These are phyloP conservation scores for Cancer borealis DNA, from an alignment of 2,888 invertebrate genomes.

Conservation along the genomic window DNA sequence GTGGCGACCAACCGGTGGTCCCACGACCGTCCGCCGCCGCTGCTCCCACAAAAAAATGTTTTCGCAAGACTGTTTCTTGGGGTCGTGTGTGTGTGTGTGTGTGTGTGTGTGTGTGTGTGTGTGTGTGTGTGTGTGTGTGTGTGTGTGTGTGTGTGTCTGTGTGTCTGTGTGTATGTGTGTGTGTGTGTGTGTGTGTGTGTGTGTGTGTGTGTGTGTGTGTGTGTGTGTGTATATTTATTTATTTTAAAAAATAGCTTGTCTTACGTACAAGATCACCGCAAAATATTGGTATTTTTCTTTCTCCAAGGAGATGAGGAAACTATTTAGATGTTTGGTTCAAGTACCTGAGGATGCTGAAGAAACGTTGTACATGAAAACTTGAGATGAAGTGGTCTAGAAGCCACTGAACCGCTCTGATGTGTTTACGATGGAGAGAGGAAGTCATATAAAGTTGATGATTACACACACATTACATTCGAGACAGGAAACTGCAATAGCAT, in stretches of 20 bases:
- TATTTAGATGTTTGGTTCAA: background rate
- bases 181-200: background rate
- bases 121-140: slow-evolving; percentile 60
- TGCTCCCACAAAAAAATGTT: slow-evolving; percentile 43
- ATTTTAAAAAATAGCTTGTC: background rate
- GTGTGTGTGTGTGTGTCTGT: slow-evolving; percentile 36
- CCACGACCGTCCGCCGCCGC: background rate
- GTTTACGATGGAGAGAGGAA: background rate
- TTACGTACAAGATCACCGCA: background rate
- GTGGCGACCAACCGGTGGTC: slow-evolving; percentile 52
- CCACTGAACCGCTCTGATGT: background rate
- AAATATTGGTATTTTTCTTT: background rate
- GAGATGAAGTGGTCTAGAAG: background rate
- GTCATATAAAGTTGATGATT: background rate
- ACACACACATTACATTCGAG: background rate
- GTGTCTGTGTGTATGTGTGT: slow-evolving; percentile 22
- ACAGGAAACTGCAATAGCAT: background rate
- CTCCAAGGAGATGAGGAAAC: background rate
- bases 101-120: slow-evolving; percentile 59
- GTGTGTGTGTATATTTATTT: background rate
- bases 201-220: background rate
- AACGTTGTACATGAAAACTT: background rate
- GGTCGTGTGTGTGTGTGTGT: background rate
- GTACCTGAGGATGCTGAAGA: background rate
- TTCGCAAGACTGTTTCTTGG: background rate